A percentile compares a stretch with the other conserved stretches of the same genome.
These are phyloP conservation scores for Catocala nupta DNA, from an alignment of 2,888 invertebrate genomes.

Conservation along the genomic window DNA sequence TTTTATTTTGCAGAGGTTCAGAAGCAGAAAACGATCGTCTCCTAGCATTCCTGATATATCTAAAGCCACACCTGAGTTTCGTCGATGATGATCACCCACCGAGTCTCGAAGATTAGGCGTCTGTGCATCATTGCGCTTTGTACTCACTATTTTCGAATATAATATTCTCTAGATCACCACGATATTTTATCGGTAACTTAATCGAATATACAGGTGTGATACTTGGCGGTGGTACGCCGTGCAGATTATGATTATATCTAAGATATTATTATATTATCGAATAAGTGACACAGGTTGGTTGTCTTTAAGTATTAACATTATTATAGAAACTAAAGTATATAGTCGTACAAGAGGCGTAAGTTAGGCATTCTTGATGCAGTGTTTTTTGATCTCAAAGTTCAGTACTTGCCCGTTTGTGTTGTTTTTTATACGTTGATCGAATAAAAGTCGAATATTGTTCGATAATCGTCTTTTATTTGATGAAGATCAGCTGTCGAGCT, in stretches of 20 bases:
- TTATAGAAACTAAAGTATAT: conserved; percentile 32
- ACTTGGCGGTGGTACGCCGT: too few species aligned
- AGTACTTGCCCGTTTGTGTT: conserved; percentile 16
- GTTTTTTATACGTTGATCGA: conserved; percentile 17
- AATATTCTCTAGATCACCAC: conserved; percentile 2
- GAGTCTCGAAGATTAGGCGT: conserved; percentile 47
- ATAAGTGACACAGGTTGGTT: conserved; percentile 56
- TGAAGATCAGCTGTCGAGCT: too few species aligned
- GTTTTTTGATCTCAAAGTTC: conserved; percentile 48
- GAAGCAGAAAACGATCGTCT: conserved; percentile 72
- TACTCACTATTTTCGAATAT: background rate
- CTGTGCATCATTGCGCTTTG: background rate
- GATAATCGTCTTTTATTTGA: too few species aligned
- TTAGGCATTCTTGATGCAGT: conserved; percentile 33
- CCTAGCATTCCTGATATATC: conserved; percentile 72
- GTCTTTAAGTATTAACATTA: conserved; percentile 53
- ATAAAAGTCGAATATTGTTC: conserved; percentile 2
- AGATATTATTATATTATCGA: conserved; percentile 5
- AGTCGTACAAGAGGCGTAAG: conserved; percentile 21
- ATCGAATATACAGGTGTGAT: conserved; percentile 5
- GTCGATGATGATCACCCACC: conserved; percentile 54
- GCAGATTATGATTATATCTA: conserved; percentile 1
- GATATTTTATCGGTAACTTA: too few species aligned
- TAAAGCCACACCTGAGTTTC: conserved; percentile 66
- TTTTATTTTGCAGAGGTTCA: conserved; percentile 58